Evolutionary conservation across 2,888 invertebrate genomes (phyloP).

Genomic region (Cremastinae sp.): DNA sequence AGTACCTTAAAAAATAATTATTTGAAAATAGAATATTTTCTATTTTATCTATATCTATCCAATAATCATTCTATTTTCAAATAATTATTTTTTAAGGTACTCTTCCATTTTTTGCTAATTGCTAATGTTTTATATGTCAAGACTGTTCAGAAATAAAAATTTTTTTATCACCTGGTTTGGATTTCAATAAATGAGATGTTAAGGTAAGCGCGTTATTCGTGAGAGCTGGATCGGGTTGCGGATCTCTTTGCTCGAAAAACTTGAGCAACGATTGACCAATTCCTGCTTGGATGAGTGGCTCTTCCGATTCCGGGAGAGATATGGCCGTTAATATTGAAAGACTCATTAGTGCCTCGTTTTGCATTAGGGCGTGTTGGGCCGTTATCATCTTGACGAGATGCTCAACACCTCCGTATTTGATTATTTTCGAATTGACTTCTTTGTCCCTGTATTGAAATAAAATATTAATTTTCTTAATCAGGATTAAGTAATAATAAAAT

Average conservation of each 20-base stretch:
- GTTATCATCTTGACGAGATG: constrained; percentile 91
- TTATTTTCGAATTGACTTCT: constrained; percentile 80
- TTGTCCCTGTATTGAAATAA: constrained; percentile 74
- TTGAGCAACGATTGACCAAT: constrained; percentile 82
- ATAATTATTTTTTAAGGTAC: no score
- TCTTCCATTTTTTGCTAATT: no score
- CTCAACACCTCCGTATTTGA: constrained; percentile 85
- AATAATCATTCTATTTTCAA: no score
- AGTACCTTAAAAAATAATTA: no score
- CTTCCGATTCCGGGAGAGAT: constrained; percentile 71
- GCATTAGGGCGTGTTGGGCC: constrained; percentile 93
- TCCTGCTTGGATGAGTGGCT: constrained; percentile 80
- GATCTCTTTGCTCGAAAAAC: constrained; percentile 81
- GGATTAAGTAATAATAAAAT: no score
- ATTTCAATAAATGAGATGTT: constrained; percentile 66
- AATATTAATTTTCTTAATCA: constrained; percentile 14
- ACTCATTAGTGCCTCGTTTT: constrained; percentile 89
- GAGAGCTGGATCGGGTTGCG: constrained; percentile 80
- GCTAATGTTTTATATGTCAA: no score
- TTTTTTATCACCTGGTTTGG: constrained; percentile 74
- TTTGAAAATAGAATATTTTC: no score
- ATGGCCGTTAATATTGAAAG: constrained; percentile 84
- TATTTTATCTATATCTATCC: no score
- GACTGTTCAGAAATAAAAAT: not conserved
- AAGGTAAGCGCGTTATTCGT: constrained; percentile 81